Percentiles rank a stretch among this genome's conserved stretches.
Evolutionary conservation across 2,888 invertebrate species (phyloP).

Genomic region (Electrophaes corylata): DNA sequence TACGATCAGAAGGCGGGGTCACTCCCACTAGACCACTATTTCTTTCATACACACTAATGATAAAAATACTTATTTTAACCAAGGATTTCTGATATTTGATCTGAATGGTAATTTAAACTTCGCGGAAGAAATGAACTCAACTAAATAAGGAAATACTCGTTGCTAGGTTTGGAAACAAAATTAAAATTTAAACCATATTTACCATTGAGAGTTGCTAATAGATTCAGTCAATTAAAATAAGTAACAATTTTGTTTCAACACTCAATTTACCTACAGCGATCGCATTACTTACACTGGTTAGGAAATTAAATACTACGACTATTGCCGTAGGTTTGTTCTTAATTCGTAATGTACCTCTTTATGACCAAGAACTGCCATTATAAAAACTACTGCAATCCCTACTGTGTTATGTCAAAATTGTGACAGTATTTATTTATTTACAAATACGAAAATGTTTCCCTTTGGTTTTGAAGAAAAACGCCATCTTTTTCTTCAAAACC

Average conservation of each 20-base stretch:
- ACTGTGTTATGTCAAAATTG: too few relatives aligned
- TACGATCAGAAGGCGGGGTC: too few relatives aligned
- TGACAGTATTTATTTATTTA: too few relatives aligned
- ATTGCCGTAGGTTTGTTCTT: slow-evolving; percentile 47
- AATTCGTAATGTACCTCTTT: background rate
- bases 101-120: background rate
- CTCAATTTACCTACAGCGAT: slow-evolving; percentile 54
- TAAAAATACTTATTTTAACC: too few relatives aligned
- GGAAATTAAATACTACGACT: slow-evolving; percentile 70
- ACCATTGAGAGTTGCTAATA: slow-evolving; percentile 5
- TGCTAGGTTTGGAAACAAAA: slow-evolving; percentile 9
- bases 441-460: too few relatives aligned
- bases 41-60: too few relatives aligned
- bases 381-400: too few relatives aligned
- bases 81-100: background rate
- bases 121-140: slow-evolving; percentile 12
- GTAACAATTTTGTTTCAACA: slow-evolving; percentile 33
- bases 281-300: slow-evolving; percentile 65
- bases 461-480: too few relatives aligned
- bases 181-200: slow-evolving; percentile 15
- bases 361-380: background rate
- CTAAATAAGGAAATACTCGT: slow-evolving; percentile 8
- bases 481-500: too few relatives aligned
- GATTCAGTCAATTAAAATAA: slow-evolving; percentile 24
- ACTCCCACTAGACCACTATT: too few relatives aligned